Conservation (phyloP, 2,113 vertebrate genomes). For the Ochotona princeps region DNA sequence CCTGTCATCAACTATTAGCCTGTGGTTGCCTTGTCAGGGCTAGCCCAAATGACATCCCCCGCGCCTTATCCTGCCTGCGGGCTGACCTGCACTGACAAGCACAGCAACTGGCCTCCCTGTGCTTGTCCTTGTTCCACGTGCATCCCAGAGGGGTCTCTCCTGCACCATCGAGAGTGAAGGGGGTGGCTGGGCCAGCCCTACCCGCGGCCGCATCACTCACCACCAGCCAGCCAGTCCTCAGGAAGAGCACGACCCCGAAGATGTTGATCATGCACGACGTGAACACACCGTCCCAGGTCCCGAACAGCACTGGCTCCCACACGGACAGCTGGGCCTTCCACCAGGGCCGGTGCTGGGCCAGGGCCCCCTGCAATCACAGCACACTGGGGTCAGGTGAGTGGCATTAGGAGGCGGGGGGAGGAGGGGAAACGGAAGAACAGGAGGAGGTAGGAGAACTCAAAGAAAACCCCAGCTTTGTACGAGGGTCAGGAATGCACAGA, state of each 20-base stretch:
- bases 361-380: conserved; percentile 85
- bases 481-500: background rate
- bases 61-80: too few relatives aligned
- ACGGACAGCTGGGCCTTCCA: conserved; percentile 97
- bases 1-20: too few relatives aligned
- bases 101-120: accelerated
- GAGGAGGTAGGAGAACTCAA: background rate
- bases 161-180: background rate
- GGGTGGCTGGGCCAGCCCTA: background rate
- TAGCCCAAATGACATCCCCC: too few relatives aligned
- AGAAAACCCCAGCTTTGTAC: background rate
- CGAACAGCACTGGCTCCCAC: conserved; percentile 97
- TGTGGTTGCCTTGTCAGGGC: too few relatives aligned
- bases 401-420: accelerated
- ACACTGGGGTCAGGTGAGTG: background rate
- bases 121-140: background rate
- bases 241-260: conserved; percentile 97
- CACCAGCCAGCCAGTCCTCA: conserved; percentile 97
- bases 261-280: conserved; percentile 99
- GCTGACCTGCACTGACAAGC: background rate
- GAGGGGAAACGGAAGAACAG: background rate
- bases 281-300: conserved; percentile 98
- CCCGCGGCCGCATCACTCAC: conserved; percentile 81
- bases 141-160: background rate
- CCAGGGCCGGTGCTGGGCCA: conserved; percentile 92